Evolutionary conservation across 2,113 vertebrate genomes (phyloP), one percentile per base, ranked within the genome.

Genomic region (Cacatua alba): DNA sequence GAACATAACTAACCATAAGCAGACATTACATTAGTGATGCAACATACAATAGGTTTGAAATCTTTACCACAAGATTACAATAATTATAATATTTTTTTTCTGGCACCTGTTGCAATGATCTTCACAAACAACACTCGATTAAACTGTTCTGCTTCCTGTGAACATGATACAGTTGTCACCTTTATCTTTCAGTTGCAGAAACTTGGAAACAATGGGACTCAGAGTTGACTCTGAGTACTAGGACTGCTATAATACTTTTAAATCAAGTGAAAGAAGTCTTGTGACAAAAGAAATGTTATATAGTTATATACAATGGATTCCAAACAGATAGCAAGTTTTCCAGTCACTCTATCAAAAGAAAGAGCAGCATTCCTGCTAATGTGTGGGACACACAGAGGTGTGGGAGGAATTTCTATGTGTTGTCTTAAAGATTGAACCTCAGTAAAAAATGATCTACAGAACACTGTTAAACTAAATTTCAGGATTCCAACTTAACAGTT

Each of bases 21-120:
- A 89, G 77, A 53, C 41, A 85, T 91, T 69, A 62, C 43, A 23
- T 4, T 89, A 52, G 82, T 79, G 69, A 91, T 82, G 91, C 44
- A 92, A 76, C 33, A 71, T 41, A 41, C 6, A 59, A 46, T 76
- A 57, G 44, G 44, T 68, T 85, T 87, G 74, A 95, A 91, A 89
- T 79, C 18, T 92, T 91, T 79, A 65, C 51, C 68, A 90, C 64
- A 64, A 59, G 55, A 59, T 59, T 59, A n/a, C 13, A 64, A 65
- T 92, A 77, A 78, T 93, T 88, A 77, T 29, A 46, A 60, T 69
- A 13, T 51, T 19, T 37, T 46, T 82, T 88, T 95, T n/a, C 86
- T 97, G 64, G 39, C 55, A 86, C 62, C 14, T 84, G 33, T 89
- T 95, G 86, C 80, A 94, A 81, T 64, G 33, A 63, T 68, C 48